phyloP scores from a whole-genome alignment of 2,888 invertebrate genomes.

The Sceliomorpha sp. region DNA sequence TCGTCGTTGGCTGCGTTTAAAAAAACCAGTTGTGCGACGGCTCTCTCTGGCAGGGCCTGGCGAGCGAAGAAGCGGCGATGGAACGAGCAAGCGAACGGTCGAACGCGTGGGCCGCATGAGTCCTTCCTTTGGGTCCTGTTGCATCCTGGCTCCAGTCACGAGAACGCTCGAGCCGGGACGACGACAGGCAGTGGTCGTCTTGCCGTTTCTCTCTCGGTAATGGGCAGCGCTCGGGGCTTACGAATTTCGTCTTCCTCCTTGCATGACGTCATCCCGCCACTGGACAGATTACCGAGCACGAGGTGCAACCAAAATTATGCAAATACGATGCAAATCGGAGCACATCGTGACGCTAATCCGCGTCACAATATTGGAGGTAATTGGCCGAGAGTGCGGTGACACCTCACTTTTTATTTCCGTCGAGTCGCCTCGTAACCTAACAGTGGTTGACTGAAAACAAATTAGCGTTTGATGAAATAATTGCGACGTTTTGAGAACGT shows the following conservation, averaged over 20 bases:
- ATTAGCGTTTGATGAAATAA: slow-evolving; percentile 42
- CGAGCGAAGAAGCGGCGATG: slow-evolving; percentile 11
- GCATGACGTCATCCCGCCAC: slow-evolving; percentile 62
- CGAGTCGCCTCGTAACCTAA: not conserved
- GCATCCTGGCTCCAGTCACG: slow-evolving; percentile 34
- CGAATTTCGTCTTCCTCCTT: slow-evolving; percentile 33
- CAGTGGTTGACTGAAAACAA: slow-evolving; percentile 14
- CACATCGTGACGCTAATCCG: slow-evolving; percentile 75
- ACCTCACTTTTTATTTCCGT: slow-evolving; percentile 60
- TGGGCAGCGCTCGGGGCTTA: slow-evolving; percentile 1
- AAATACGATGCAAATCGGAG: slow-evolving; percentile 78
- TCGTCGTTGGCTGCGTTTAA: slow-evolving; percentile 76
- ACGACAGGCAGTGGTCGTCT: slow-evolving; percentile 22
- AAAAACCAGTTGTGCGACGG: slow-evolving; percentile 79
- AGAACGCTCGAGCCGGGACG: slow-evolving; percentile 22
- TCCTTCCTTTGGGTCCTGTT: slow-evolving; percentile 60
- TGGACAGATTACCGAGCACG: slow-evolving; percentile 63
- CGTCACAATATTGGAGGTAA: slow-evolving; percentile 79
- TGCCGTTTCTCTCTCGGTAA: slow-evolving; percentile 26
- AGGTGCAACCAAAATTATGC: slow-evolving; percentile 78
- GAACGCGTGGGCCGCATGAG: slow-evolving; percentile 79
- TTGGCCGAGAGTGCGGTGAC: slow-evolving; percentile 70
- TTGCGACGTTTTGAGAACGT: slow-evolving; percentile 1
- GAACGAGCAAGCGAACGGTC: slow-evolving; percentile 53
- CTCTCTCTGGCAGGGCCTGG: slow-evolving; percentile 16